Evolutionary conservation across 2,113 vertebrate species (phyloP), one percentile per base, ranked within the genome.

Genomic region (Sphaerodactylus townsendi): DNA sequence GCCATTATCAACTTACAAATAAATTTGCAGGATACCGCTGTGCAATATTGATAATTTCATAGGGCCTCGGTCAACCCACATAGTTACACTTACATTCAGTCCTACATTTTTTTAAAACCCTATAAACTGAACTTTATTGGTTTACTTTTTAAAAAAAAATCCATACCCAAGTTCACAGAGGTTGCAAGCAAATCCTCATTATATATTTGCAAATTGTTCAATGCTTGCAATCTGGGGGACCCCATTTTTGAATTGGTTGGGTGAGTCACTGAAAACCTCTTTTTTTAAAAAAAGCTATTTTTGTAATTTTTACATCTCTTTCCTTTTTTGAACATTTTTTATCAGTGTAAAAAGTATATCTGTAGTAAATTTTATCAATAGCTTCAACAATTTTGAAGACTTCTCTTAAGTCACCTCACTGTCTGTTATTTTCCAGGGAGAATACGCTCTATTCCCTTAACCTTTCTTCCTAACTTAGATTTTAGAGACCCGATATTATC

Each of bases 331-430:
- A 82, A 35, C 1, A 1, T 80, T 85, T 90, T 88, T 62, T 62
- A 21, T 50, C 62, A 11, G 69, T 76, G 33, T n/a, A 23, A 77
- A n/a, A 48, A 85, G 81, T 80, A 2, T 44, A 71, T 78, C n/a
- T 17, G 59, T 80, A 78, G 86, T 65, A 64, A 91, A 78, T 81
- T 77, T 77, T 82, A 88, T 65, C 66, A 76, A 37, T 88, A 19
- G 13, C 56, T 85, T 41, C 77, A 44, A 72, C 86, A 90, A 85
- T 86, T 88, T 44, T 85, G 77, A 84, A 92, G 89, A 85, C 62
- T 56, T 70, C 53, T 83, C 81, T 75, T 73, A 88, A 71, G 79
- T 88, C 19, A 21, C 11, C 41, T 73, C 50, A 41, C 10, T 73
- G 68, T 48, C 72, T 76, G 53, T 59, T 88, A 37, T 88, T 90